A percentile compares a stretch with the other conserved stretches of the same genome.
These are phyloP conservation scores for Achatina immaculata DNA, from an alignment of 1,140 invertebrate species.

Conservation along the genomic window DNA sequence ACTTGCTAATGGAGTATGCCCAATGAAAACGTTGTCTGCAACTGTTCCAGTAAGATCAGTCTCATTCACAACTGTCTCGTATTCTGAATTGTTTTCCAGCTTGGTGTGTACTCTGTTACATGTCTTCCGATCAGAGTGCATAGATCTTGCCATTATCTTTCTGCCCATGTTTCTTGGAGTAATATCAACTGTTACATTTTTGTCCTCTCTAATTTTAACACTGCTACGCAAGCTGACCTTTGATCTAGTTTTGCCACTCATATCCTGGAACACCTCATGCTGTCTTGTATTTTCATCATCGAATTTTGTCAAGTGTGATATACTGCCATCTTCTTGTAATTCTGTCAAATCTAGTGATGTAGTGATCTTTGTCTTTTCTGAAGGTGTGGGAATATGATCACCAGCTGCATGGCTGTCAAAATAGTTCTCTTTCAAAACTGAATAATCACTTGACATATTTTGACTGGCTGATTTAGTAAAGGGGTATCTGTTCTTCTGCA, in stretches of 20 bases:
- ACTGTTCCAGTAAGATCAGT: neutral
- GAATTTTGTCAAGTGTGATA: neutral
- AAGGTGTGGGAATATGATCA: neutral
- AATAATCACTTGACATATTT: neutral
- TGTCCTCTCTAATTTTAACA: neutral
- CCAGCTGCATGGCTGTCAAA: neutral
- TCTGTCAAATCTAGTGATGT: neutral
- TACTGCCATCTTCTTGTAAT: neutral
- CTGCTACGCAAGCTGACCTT: neutral
- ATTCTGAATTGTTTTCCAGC: neutral
- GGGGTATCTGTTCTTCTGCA: neutral
- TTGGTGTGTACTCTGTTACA: neutral
- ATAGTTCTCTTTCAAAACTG: neutral
- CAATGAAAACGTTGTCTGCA: neutral
- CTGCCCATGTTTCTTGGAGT: neutral
- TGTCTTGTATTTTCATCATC: neutral
- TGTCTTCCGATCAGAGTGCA: neutral
- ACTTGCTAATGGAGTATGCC: no score
- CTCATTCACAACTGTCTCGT: neutral
- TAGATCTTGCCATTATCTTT: neutral
- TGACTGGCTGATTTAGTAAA: neutral
- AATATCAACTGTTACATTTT: neutral
- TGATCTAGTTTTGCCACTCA: neutral
- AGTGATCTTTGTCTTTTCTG: neutral
- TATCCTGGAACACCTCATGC: neutral